Conservation (phyloP, 2,797 vertebrate genomes). For the Cichlasoma orientale region DNA sequence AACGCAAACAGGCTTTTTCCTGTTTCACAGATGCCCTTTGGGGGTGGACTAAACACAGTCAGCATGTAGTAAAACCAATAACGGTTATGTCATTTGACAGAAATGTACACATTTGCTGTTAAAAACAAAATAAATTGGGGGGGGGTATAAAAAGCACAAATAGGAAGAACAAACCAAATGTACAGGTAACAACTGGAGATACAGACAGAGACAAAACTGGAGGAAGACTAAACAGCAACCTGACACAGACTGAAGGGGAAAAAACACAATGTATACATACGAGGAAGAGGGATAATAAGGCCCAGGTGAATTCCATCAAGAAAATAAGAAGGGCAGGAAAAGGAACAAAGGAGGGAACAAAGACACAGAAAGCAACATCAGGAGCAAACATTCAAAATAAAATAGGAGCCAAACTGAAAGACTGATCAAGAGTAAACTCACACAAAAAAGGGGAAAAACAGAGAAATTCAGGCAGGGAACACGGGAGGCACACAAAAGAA, state of each 20-base stretch:
- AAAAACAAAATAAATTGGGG: no score
- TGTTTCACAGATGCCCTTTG: background rate
- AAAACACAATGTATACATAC: background rate
- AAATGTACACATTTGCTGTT: no score
- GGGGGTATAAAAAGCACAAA: background rate
- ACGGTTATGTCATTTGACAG: no score
- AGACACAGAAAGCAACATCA: background rate
- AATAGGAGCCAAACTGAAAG: rapidly evolving
- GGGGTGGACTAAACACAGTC: no score
- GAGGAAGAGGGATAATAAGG: background rate
- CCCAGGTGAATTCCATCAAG: background rate
- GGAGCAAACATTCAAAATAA: background rate
- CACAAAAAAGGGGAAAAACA: background rate
- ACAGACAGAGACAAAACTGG: no score
- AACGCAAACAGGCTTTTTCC: background rate
- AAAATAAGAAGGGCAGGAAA: background rate
- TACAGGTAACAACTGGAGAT: background rate
- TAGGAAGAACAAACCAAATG: background rate
- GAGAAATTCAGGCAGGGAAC: background rate
- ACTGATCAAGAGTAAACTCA: background rate
- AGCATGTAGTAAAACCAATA: no score
- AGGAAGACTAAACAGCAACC: no score
- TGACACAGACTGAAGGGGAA: background rate
- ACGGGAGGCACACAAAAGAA: background rate
- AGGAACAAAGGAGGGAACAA: background rate